phyloP scores from a whole-genome alignment of 2,888 invertebrate species.

The Opisthograptis luteolata region DNA sequence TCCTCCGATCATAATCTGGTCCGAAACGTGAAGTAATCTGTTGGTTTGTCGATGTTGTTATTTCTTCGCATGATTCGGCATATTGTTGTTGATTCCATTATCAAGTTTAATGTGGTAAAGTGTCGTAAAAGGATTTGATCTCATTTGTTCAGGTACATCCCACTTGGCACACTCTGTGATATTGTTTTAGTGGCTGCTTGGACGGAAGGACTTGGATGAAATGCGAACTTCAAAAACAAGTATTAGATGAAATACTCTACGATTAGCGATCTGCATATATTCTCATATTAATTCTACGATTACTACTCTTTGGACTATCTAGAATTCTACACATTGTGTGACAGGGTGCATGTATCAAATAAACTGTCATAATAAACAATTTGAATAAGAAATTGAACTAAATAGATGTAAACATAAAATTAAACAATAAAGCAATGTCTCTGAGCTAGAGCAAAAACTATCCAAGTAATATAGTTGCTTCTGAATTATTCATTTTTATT shows the following conservation, averaged over 20 bases:
- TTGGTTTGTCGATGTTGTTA: slow-evolving; percentile 73
- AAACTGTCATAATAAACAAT: slow-evolving; percentile 46
- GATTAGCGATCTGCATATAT: slow-evolving; percentile 46
- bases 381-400: slow-evolving; percentile 46
- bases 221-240: slow-evolving; percentile 25
- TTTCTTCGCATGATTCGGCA: slow-evolving; percentile 79
- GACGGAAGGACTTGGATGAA: slow-evolving; percentile 50
- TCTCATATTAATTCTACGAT: slow-evolving; percentile 43
- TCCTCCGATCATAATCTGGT: slow-evolving; percentile 62
- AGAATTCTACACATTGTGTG: slow-evolving; percentile 73
- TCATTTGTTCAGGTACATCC: slow-evolving; percentile 75
- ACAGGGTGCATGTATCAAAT: slow-evolving; percentile 81
- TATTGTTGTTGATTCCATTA: slow-evolving; percentile 75
- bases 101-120: slow-evolving; percentile 65
- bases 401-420: slow-evolving; percentile 32
- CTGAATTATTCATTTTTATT: too few relatives aligned
- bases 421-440: slow-evolving; percentile 24
- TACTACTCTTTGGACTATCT: slow-evolving; percentile 37
- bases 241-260: slow-evolving; percentile 49
- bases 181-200: slow-evolving; percentile 53
- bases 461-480: not conserved
- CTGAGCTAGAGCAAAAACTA: slow-evolving; percentile 26
- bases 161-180: slow-evolving; percentile 82
- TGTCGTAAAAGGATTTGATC: slow-evolving; percentile 61
- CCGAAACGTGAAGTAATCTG: slow-evolving; percentile 59